Evolutionary conservation across 2,888 invertebrate genomes (phyloP), one percentile per base, ranked within the genome.

Genomic region (Tethea ocularis): DNA sequence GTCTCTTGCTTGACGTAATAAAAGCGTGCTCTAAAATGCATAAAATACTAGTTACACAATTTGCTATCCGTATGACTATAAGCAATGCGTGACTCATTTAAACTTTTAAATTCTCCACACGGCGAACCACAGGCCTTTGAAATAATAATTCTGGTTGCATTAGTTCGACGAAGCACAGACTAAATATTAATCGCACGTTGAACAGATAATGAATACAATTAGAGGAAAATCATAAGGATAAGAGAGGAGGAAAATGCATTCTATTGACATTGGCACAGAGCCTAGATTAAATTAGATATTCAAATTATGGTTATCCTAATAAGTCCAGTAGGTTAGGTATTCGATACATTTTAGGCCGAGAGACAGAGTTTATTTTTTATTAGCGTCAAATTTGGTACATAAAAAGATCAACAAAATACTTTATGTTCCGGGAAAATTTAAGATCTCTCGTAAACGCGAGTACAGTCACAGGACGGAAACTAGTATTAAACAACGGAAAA

Each of bases 11-110:
- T 46, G 46, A 46, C 10, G 46, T 46, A 46, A 46, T 46, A 20
- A 46, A 46, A 46, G 17, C 46, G 46, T 46, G 46, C 46, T 46
- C 46, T 20, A 46, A 46, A 46, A 46, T 46, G 46, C 20, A 46
- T 46, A 46, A 46, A 26, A 46, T 20, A 46, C 46, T 20, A 46
- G 20, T 46, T 46, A 46, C 46, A n/a, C 17, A n/a, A 46, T 46
- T 46, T 7, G 46, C 46, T 0, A 20, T 20, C 46, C 41, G 41
- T 4, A 20, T 20, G 46, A 46, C 46, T 46, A 10, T 10, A 17
- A 10, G 10, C n/a, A 1, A 10, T 20, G n/a, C 20, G 20, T 46
- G 46, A 46, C 46, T 46, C 46, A 46, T 2, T 8, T 20, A 2
- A n/a, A 46, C 46, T 46, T 46, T 46, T 46, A 20, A 46, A 46